Base-by-base conservation (phyloP, 2,888 invertebrate genomes). In the Mimas tiliae region DNA sequence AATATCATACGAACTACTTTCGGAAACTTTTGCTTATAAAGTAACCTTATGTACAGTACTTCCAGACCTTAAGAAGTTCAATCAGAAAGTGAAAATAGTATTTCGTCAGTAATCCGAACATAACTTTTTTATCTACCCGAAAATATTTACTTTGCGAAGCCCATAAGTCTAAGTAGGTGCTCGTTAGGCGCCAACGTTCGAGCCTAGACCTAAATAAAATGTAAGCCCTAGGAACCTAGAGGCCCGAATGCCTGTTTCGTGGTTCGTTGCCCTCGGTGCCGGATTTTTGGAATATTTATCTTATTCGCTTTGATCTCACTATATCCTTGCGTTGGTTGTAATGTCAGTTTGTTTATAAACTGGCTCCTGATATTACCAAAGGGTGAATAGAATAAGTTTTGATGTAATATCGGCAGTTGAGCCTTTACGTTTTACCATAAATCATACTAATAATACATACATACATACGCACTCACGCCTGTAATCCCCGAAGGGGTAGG, bases 211-310 rank as follows among this genome's bases (percentile, higher is more conserved):
- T 42, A 58, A n/a, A 34, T 53, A 53, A 58, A 58, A 58, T 19
- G 42, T 42, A 42, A 42, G 58, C 58, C 34, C 11, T 21, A 42
- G 38, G 58, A 38, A 38, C 19, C 58, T 58, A 9, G 8, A 38
- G 3, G 8, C 38, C 58, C 12, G 42, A 42, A 38, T 58, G 58
- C 58, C 58, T 38, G 58, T 58, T 42, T 42, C 12, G 58, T 38
- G 58, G 58, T 58, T 21, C 58, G 58, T 58, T 58, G 58, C 38
- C 53, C 52, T 47, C 53, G 16, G 45, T 42, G 45, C 45, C 33
- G 45, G 53, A 45, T 53, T 53, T 64, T 58, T 58, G 16, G 38
- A 58, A 58, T 58, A 58, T 58, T 55, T 58, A 55, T 52, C 12
- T 38, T 58, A 19, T 55, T 21, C 42, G 38, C 58, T 42, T 58